Evolutionary conservation across 2,797 vertebrate species (phyloP), one percentile per base, ranked within the genome.

Genomic region (Brachyalestes nurse): DNA sequence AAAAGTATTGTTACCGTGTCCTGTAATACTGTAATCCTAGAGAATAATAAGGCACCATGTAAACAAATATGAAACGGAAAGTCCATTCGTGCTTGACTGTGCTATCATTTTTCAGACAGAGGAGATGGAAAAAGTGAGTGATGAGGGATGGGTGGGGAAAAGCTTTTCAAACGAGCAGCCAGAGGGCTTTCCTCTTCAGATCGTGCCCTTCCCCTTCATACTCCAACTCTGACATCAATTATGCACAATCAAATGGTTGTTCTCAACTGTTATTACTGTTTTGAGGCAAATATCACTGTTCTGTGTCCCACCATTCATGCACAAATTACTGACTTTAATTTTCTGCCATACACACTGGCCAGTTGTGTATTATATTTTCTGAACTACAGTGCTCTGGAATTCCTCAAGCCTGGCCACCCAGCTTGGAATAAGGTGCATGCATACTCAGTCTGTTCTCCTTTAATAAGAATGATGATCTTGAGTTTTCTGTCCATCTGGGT

Each of bases 221-320:
- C 55, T 83, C 78, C 14, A 70, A 38, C 49, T 51, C 60, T 84
- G 71, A 82, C 74, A 77, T 82, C 80, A 86, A 62, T 81, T 78
- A 74, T 60, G 49, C 55, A 82, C 80, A 86, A 78, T 75, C 62
- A 60, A 58, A 70, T 47, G 57, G 45, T 78, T 84, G 82, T 84
- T 70, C 62, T 69, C 53, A 42, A 23, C 21, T 55, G 12, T 55
- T 21, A 71, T 77, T 12, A 81, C 74, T 55, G 38, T 76, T 86
- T 70, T 83, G 23, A 58, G 51, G 17, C 16, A 66, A 65, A 80
- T 71, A 78, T 78, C 73, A 78, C 67, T 77, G 66, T 34, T 69
- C 71, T 82, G 78, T 78, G 60, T 79, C 67, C 47, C 65, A 19
- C 65, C 57, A 72, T 42, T 72, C 61, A 71, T 64, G 45, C 19